Conservation (phyloP, 2,797 vertebrate genomes). For the Coreius guichenoti region DNA sequence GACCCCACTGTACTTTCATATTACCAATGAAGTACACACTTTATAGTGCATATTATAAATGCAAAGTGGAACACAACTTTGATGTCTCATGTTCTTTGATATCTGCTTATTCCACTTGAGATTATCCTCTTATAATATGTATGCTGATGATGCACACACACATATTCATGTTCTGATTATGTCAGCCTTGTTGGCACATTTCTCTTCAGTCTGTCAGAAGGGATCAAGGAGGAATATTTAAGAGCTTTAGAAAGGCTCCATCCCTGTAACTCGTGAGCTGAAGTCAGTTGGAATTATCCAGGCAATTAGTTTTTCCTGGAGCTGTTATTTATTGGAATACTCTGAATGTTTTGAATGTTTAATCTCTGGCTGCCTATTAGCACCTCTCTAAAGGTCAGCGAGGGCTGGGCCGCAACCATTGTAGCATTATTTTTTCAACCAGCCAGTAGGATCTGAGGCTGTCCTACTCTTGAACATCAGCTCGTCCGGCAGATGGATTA, state of each 20-base stretch:
- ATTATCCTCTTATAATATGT: slow-evolving; percentile 1
- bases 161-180: background rate
- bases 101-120: slow-evolving; percentile 6
- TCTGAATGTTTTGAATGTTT: slow-evolving; percentile 34
- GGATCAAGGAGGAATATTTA: slow-evolving; percentile 17
- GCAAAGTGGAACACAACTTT: background rate
- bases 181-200: slow-evolving; percentile 10
- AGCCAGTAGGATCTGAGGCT: slow-evolving; percentile 36
- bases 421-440: slow-evolving; percentile 24
- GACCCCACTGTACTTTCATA: background rate
- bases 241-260: slow-evolving; percentile 15
- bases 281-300: slow-evolving; percentile 36
- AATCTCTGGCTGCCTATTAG: slow-evolving; percentile 36
- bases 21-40: background rate
- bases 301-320: slow-evolving; percentile 41
- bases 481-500: slow-evolving; percentile 24
- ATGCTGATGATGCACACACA: slow-evolving; percentile 4
- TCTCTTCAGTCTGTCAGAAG: slow-evolving; percentile 25
- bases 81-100: background rate
- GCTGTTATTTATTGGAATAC: slow-evolving; percentile 42
- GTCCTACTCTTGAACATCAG: slow-evolving; percentile 28
- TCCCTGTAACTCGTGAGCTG: background rate
- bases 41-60: background rate
- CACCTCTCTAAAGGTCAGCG: slow-evolving; percentile 40
- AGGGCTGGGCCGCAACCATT: background rate